phyloP scores from a whole-genome alignment of 2,113 vertebrate genomes.

The Laticauda colubrina region DNA sequence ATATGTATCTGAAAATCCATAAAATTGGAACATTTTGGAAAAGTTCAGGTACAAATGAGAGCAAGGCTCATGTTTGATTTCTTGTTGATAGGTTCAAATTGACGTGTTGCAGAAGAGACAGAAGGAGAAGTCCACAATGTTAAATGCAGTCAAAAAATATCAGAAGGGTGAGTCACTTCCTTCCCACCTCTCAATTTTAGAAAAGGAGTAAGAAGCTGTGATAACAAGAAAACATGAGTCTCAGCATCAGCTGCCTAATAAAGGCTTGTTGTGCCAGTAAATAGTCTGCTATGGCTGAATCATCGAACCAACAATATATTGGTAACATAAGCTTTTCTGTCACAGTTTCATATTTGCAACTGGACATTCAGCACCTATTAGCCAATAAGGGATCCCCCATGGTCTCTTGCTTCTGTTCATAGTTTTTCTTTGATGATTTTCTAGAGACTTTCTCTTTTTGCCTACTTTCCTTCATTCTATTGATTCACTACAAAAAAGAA shows the following conservation, averaged over 20 bases:
- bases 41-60: background rate
- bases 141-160: slow-evolving; percentile 92
- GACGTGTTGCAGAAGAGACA: slow-evolving; percentile 95
- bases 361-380: background rate
- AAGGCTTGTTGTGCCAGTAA: background rate
- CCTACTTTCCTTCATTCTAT: background rate
- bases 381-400: background rate
- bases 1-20: background rate
- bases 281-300: background rate
- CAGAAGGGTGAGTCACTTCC: slow-evolving; percentile 83
- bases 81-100: slow-evolving; percentile 82
- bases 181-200: background rate
- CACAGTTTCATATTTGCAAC: background rate
- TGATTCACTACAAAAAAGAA: background rate
- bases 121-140: slow-evolving; percentile 91
- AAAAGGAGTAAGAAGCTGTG: background rate
- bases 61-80: slow-evolving; percentile 32
- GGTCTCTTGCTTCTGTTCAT: background rate
- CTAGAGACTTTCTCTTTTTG: background rate
- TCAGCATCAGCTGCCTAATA: background rate
- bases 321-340: background rate
- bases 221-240: background rate
- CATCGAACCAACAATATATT: background rate
- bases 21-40: background rate
- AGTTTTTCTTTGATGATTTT: background rate